phyloP scores from a whole-genome alignment of 2,888 invertebrate genomes.

The Caenorhabditis sp. region DNA sequence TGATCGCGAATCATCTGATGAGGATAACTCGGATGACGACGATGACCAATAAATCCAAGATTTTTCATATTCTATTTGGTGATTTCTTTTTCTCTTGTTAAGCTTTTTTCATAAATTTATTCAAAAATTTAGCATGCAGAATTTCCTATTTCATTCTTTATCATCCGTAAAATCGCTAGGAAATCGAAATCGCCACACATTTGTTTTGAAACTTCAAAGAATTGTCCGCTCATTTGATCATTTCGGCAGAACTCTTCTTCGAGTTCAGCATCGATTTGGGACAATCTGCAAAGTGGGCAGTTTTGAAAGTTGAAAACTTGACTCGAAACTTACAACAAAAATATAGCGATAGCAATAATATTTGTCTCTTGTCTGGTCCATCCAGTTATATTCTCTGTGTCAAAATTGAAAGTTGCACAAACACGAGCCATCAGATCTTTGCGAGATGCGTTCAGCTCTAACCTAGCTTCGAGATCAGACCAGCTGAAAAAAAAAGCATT shows the following conservation, averaged over 20 bases:
- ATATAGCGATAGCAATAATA: conserved; percentile 17
- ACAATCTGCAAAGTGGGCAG: conserved; percentile 41
- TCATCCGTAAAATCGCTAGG: not conserved
- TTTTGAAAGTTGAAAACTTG: too few species aligned
- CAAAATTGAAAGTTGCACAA: conserved; percentile 32
- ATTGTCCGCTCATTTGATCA: conserved; percentile 4
- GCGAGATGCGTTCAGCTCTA: conserved; percentile 32
- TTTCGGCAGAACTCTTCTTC: conserved; percentile 37
- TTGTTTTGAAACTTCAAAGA: not conserved
- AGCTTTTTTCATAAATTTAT: conserved; percentile 13
- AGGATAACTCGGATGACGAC: conserved; percentile 79
- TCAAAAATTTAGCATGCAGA: not conserved
- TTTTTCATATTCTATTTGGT: conserved; percentile 18
- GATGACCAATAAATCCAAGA: conserved; percentile 67
- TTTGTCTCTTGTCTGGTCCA: conserved; percentile 26
- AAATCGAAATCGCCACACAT: not conserved
- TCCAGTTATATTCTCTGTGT: conserved; percentile 42
- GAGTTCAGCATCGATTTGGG: conserved; percentile 26
- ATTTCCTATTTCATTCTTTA: not conserved
- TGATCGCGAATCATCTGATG: conserved; percentile 81
- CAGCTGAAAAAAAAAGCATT: conserved; percentile 44
- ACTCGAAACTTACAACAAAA: conserved; percentile 15
- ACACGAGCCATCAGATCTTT: conserved; percentile 28
- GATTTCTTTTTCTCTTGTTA: conserved; percentile 12
- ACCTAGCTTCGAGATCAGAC: conserved; percentile 32